Conservation (phyloP, 2,113 vertebrate genomes). For the Columbina picui region DNA sequence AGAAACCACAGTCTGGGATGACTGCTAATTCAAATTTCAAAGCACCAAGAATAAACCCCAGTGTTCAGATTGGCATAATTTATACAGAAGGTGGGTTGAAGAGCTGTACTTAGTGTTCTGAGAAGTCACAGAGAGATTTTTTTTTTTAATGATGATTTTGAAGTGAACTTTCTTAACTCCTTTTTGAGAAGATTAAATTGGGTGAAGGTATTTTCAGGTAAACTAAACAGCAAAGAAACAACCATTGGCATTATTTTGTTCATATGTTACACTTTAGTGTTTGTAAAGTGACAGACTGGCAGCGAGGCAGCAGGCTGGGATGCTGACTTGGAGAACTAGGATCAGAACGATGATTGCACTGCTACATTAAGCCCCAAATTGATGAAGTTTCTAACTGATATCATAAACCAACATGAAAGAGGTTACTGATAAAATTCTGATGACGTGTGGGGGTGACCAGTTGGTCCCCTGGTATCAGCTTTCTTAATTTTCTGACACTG, state of each 20-base stretch:
- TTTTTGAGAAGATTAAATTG: not conserved
- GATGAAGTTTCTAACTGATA: not conserved
- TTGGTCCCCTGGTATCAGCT: not conserved
- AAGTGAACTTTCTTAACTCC: not conserved
- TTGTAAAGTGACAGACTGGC: not conserved
- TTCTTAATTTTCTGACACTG: not conserved
- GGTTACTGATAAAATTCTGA: not conserved
- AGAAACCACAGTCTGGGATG: slow-evolving; percentile 24
- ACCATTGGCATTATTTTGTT: not conserved
- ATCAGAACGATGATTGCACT: not conserved
- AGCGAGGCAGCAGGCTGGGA: not conserved
- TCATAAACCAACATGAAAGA: not conserved
- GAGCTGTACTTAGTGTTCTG: slow-evolving; percentile 38
- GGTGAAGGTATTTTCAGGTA: not conserved
- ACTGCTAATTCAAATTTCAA: slow-evolving; percentile 53
- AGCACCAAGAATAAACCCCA: slow-evolving; percentile 27
- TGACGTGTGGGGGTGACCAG: not conserved
- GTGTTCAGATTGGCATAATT: slow-evolving; percentile 30
- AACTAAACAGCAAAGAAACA: not conserved
- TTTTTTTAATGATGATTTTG: not conserved
- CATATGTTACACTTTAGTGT: not conserved
- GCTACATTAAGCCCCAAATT: not conserved
- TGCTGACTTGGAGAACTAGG: not conserved
- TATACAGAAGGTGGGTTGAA: slow-evolving; percentile 49
- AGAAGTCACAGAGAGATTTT: slow-evolving; percentile 11